Evolutionary conservation across 2,888 invertebrate genomes (phyloP).

Genomic region (Neoascia interrupta): DNA sequence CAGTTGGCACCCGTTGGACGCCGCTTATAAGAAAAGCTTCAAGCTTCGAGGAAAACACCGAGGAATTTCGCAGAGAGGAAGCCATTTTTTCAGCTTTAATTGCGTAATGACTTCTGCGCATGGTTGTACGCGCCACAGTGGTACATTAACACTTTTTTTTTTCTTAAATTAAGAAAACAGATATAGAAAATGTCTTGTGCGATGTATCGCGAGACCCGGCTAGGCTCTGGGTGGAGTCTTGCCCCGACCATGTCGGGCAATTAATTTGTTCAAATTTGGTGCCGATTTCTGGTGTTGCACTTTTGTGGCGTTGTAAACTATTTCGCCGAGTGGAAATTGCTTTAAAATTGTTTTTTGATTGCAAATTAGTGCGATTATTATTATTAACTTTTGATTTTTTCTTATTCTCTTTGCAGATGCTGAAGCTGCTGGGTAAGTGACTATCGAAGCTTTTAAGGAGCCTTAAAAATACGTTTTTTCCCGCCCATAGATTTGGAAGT

Average conservation of each 20-base stretch:
- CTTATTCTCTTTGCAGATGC: slow-evolving; percentile 37
- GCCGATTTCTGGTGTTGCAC: slow-evolving; percentile 56
- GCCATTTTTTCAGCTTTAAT: slow-evolving; percentile 34
- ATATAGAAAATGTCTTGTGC: slow-evolving; percentile 17
- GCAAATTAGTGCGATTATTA: slow-evolving; percentile 67
- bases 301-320: slow-evolving; percentile 37
- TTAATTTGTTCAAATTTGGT: slow-evolving; percentile 67
- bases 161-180: background rate
- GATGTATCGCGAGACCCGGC: background rate
- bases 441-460: too few species aligned
- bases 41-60: slow-evolving; percentile 1
- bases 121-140: slow-evolving; percentile 4
- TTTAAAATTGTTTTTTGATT: slow-evolving; percentile 68
- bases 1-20: background rate
- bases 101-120: slow-evolving; percentile 52
- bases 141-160: background rate
- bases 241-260: slow-evolving; percentile 56
- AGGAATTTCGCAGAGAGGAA: slow-evolving; percentile 39
- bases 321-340: slow-evolving; percentile 59
- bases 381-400: slow-evolving; percentile 36
- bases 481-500: too few species aligned
- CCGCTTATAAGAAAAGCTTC: slow-evolving; percentile 8
- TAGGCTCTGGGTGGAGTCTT: slow-evolving; percentile 53
- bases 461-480: too few species aligned
- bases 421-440: slow-evolving; percentile 53